Base-by-base conservation (phyloP, 2,888 invertebrate species). In the Callimorpha dominula region DNA sequence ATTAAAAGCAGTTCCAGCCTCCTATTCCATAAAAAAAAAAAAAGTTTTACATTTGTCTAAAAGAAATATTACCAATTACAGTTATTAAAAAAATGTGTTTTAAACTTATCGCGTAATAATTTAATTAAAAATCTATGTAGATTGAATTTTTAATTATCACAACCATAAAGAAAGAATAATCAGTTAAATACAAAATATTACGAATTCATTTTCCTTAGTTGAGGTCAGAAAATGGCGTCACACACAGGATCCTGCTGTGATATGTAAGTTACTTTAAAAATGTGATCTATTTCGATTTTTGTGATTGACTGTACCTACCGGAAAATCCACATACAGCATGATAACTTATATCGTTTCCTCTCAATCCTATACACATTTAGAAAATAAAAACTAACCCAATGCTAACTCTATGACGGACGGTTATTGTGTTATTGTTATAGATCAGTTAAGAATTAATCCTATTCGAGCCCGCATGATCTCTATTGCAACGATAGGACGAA, bases 381-480 rank as follows among this genome's bases (percentile, higher is more conserved):
- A 46, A 57, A 31, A 14, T 14, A 60, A 60, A 0, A 12, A 31
- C 5, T 60, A 60, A 46, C 7, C 60, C 31, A 50, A 8, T 49
- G 15, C 31, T 31, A 50, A 60, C n/a, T 65, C 68, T 72, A 64
- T 60, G 31, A 42, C 15, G 57, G 69, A 49, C 20, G 49, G 15
- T 76, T 71, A 76, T 80, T 76, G 77, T 62, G 70, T 70, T 81
- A 82, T 82, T 82, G 76, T 76, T 77, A 64, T 68, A 76, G 75
- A 66, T 60, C 57, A 60, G 31, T 31, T 60, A 11, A 31, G 12
- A 31, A 72, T 68, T 70, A 76, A 72, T 73, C 62, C 50, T 62
- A 72, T 64, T 65, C 65, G 65, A 57, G 72, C 82, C 83, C 83
- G 82, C 78, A 82, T 82, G 57, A 57, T 69, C 17, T 77, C 49